Percentiles rank a stretch among this genome's conserved stretches.
phyloP scores from a whole-genome alignment of 2,888 invertebrate genomes.

The Gortyna flavago region DNA sequence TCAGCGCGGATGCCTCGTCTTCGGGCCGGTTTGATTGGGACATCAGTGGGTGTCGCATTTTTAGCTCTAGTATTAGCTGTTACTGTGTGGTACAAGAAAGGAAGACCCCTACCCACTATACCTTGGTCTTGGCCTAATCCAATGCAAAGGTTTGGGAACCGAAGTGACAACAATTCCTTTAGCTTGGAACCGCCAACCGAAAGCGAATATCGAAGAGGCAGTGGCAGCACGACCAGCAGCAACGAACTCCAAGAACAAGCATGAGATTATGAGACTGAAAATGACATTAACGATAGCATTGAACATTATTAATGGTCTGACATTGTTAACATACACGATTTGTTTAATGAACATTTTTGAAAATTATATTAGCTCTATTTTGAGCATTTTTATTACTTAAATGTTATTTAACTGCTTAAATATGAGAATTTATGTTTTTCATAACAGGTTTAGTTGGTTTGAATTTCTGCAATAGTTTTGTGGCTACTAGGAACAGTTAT shows the following conservation, averaged over 20 bases:
- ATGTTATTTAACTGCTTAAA: background rate
- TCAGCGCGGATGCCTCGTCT: conserved; percentile 59
- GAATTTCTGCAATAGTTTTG: background rate
- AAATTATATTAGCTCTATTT: background rate
- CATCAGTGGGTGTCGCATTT: conserved; percentile 70
- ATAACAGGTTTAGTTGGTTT: background rate
- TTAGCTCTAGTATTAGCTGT: conserved; percentile 71
- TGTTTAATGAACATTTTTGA: background rate
- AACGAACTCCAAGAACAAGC: conserved; percentile 8
- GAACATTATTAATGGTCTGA: conserved; percentile 4
- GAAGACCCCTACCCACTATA: conserved; percentile 48
- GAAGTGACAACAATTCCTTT: conserved; percentile 30
- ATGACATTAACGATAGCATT: conserved; percentile 4
- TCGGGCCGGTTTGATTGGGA: conserved; percentile 78
- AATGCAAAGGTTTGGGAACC: conserved; percentile 1
- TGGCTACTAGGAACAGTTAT: background rate
- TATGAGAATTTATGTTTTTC: background rate
- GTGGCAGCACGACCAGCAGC: conserved; percentile 46
- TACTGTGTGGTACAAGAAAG: conserved; percentile 71
- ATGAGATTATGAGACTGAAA: background rate
- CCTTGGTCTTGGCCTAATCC: conserved; percentile 27
- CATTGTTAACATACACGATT: background rate
- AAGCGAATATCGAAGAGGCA: conserved; percentile 13
- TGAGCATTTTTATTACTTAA: background rate
- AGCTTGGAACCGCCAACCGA: background rate